Conservation (phyloP, 2,113 vertebrate species). For the Odocoileus hemionus region DNA sequence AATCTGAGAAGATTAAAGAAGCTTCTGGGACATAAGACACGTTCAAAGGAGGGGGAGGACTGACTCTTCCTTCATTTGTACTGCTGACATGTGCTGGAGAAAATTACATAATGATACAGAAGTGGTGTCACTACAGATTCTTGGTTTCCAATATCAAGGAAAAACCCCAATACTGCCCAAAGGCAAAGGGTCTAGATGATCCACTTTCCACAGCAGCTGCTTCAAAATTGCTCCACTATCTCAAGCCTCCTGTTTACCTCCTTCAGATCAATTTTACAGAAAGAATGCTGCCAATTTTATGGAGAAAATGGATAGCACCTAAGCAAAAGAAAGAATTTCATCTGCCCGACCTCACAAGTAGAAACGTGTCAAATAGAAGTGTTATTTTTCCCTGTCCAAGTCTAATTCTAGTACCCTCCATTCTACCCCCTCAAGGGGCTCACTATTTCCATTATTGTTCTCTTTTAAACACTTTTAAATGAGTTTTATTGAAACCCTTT, state of each 20-base stretch:
- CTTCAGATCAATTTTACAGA: background rate
- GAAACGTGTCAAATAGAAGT: background rate
- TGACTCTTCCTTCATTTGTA: background rate
- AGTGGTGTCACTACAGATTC: background rate
- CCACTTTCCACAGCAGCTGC: background rate
- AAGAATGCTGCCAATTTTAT: background rate
- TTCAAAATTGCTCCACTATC: background rate
- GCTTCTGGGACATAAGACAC: background rate
- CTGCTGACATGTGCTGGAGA: background rate
- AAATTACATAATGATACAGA: background rate
- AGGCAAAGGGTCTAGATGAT: background rate
- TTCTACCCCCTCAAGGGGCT: background rate
- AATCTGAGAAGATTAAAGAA: background rate
- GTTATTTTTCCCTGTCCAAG: background rate
- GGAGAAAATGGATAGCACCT: background rate
- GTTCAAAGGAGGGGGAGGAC: background rate
- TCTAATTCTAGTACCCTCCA: background rate
- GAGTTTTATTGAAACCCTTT: background rate
- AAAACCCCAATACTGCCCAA: background rate
- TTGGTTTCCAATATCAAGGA: background rate
- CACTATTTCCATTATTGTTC: background rate
- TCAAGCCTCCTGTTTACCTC: background rate
- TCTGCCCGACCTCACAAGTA: background rate
- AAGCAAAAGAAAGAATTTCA: background rate
- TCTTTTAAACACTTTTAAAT: background rate